Base-by-base conservation (phyloP, 64 coral and sea anemone genomes). In the Montipora capricornis region DNA sequence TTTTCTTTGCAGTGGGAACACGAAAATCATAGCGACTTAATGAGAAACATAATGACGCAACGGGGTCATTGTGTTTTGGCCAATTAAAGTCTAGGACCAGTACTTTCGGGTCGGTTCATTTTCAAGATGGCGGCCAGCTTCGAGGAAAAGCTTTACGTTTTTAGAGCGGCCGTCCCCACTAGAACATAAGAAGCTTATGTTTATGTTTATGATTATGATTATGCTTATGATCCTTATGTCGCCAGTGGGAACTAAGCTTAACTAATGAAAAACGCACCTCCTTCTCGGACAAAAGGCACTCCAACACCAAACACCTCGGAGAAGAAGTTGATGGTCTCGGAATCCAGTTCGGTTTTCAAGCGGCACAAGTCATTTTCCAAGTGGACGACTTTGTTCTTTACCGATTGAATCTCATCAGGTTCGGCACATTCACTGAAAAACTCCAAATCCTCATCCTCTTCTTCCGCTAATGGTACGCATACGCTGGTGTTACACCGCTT, bases 281-380 rank as follows among this genome's bases (percentile, higher is more conserved):
- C 82, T 17, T 93, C 95, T 57, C 87, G 47, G 53, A 92, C 49
- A 9, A 89, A 88, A 6, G 95, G 92, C 19, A 94, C 76, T 13
- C 95, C 93, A 12, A 98, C 85, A 9, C 92, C 64, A 89, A 98
- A 95, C 20, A 98, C 96, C 7, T 93, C 89, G 1, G 96, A 98
- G 60, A 98, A 98, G 55, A 98, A 98, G 53, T 83, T 83, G 61
- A 98, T 74, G 14, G 90, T 98, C 49, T 98, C 96, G 17, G 90
- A 75, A 59, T 98, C 96, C 3, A 98, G 20, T 77, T 98, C 96
- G 11, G 76, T 84, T 60, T 98, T 98, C 3, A 98, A 78, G 76
- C 87, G 68, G 15, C 87, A 66, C 84, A 98, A 61, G 58, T 98
- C 93, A 20, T 88, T 91, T 50, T 92, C 93, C 47, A 98, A 24